A percentile compares a stretch with the other conserved stretches of the same genome.
phyloP scores from a whole-genome alignment of 2,888 invertebrate genomes.

The Hybos culiciformis region DNA sequence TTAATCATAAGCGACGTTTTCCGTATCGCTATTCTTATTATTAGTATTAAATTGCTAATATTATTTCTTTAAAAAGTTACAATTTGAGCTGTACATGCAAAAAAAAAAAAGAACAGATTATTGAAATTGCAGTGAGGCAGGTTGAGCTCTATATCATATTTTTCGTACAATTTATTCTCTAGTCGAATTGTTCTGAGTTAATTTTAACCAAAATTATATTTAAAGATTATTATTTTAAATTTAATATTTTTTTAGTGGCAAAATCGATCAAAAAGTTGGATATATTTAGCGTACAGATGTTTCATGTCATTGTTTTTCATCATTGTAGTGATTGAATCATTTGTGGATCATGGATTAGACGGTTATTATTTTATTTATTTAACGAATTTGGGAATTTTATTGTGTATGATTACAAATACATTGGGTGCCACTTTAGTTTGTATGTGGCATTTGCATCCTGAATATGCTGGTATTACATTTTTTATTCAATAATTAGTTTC shows the following conservation, averaged over 20 bases:
- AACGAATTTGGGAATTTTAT: slow-evolving; percentile 34
- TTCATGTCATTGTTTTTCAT: slow-evolving; percentile 30
- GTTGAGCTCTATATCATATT: no score
- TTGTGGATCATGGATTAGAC: slow-evolving; percentile 18
- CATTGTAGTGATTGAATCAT: slow-evolving; percentile 27
- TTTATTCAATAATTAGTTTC: no score
- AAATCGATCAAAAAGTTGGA: slow-evolving; percentile 28
- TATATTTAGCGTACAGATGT: slow-evolving; percentile 32
- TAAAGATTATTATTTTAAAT: slow-evolving; percentile 1
- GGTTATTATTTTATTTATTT: slow-evolving; percentile 31
- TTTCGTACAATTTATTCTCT: no score
- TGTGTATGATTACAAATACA: slow-evolving; percentile 31
- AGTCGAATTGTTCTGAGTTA: no score
- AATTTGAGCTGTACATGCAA: no score
- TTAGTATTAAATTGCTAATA: no score
- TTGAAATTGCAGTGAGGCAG: no score
- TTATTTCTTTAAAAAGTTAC: no score
- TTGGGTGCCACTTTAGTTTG: slow-evolving; percentile 29
- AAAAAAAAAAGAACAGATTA: no score
- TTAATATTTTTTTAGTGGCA: slow-evolving; percentile 28
- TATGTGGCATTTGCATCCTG: slow-evolving; percentile 32
- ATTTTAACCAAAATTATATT: no score
- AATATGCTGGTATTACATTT: slow-evolving; percentile 29
- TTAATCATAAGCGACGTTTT: no score
- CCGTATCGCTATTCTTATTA: no score